phyloP scores from a whole-genome alignment of 1,140 invertebrate genomes.

The Archegozetes longisetosus region DNA sequence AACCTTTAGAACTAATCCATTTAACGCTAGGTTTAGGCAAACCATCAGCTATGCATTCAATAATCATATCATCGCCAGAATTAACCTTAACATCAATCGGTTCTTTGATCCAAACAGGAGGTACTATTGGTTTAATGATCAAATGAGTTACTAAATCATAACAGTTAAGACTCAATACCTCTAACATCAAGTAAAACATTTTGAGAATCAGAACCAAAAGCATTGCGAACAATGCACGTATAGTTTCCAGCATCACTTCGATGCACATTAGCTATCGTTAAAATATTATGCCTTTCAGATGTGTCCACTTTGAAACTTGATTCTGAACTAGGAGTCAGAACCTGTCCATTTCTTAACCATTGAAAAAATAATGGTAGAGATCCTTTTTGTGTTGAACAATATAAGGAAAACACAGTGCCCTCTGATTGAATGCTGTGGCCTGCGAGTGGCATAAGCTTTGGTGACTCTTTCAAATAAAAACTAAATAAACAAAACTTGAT shows the following conservation, averaged over 20 bases:
- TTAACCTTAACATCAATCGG: slow-evolving; percentile 68
- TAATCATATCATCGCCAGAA: slow-evolving; percentile 55
- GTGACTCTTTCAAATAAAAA: too few species aligned
- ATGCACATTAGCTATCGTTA: neutral
- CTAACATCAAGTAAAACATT: slow-evolving; percentile 1
- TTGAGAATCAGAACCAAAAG: neutral
- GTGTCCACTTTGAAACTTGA: neutral
- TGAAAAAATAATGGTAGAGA: neutral
- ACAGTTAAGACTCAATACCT: too few species aligned
- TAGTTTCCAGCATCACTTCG: neutral
- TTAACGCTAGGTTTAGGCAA: slow-evolving; percentile 56
- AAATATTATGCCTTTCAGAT: neutral
- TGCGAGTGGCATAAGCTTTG: too few species aligned
- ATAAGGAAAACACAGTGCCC: neutral
- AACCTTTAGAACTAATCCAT: slow-evolving; percentile 17
- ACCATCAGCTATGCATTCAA: slow-evolving; percentile 75
- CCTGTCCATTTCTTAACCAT: neutral
- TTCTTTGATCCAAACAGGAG: slow-evolving; percentile 69
- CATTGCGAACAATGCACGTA: neutral
- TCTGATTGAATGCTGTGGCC: too few species aligned
- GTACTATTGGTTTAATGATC: slow-evolving; percentile 1
- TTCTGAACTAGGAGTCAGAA: neutral
- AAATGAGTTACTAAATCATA: too few species aligned
- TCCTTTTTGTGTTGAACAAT: neutral
- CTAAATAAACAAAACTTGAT: too few species aligned